Evolutionary conservation across 2,113 vertebrate species (phyloP).

Genomic region (Lepus timidus): DNA sequence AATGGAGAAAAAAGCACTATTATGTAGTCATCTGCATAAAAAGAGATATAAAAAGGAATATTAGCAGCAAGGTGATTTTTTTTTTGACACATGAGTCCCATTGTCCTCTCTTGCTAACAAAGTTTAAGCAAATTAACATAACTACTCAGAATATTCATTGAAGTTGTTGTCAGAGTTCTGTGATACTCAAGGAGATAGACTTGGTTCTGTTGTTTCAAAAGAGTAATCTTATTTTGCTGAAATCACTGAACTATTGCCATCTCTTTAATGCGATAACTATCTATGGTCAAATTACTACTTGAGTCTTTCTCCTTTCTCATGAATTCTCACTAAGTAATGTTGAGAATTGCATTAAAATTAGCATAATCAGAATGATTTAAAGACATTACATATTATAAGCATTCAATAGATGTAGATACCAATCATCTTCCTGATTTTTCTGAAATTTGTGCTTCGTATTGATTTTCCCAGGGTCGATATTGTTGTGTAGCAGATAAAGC

Average conservation of each 20-base stretch:
- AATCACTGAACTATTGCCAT: neutral
- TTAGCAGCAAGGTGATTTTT: neutral
- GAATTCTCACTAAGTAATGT: neutral
- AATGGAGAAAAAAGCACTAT: neutral
- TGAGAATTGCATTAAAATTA: constrained; percentile 5
- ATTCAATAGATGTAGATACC: neutral
- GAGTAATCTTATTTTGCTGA: neutral
- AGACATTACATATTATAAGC: neutral
- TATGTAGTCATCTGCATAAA: no score
- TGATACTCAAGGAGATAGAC: neutral
- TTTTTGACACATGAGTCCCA: neutral
- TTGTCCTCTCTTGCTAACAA: neutral
- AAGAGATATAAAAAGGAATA: no score
- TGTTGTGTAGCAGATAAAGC: no score
- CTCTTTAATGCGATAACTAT: neutral
- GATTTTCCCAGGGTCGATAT: neutral
- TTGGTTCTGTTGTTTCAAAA: neutral
- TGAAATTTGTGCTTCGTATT: constrained; percentile 24
- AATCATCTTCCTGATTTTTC: neutral
- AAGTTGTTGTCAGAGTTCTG: neutral
- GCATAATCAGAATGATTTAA: constrained; percentile 10
- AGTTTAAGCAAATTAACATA: neutral
- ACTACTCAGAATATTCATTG: constrained; percentile 19
- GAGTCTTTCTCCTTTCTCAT: neutral
- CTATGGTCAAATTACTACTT: neutral